phyloP scores from a whole-genome alignment of 2,888 invertebrate species.

The Caenorhabditis uteleia region DNA sequence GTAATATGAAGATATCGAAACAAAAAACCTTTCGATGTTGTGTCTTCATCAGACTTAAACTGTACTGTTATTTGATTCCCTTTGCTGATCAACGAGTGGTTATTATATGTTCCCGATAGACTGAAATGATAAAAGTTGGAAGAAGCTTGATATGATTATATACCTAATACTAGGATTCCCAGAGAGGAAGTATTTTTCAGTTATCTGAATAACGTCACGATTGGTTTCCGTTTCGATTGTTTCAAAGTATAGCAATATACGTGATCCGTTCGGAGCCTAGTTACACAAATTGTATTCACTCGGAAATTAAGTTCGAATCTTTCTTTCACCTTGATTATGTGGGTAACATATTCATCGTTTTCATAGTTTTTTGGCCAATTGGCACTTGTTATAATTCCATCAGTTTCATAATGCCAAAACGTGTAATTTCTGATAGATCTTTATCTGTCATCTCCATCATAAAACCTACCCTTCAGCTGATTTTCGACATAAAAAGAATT shows the following conservation, averaged over 20 bases:
- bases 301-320: too few relatives aligned
- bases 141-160: too few relatives aligned
- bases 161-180: too few relatives aligned
- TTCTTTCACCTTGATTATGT: constrained; percentile 17
- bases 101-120: too few relatives aligned
- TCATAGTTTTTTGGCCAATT: constrained; percentile 16
- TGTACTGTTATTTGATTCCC: too few relatives aligned
- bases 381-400: constrained; percentile 14
- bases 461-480: constrained; percentile 17
- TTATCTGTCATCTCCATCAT: too few relatives aligned
- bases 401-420: constrained; percentile 13
- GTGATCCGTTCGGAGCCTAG: constrained; percentile 7
- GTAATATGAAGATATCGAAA: background rate
- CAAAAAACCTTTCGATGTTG: background rate
- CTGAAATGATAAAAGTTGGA: too few relatives aligned
- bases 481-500: constrained; percentile 41
- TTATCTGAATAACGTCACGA: constrained; percentile 25
- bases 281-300: background rate
- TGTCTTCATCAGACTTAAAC: too few relatives aligned
- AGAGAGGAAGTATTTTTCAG: constrained; percentile 14
- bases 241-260: constrained; percentile 32
- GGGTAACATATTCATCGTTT: constrained; percentile 24
- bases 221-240: constrained; percentile 29
- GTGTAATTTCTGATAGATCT: constrained; percentile 9
- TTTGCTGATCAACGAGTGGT: too few relatives aligned